phyloP scores from a whole-genome alignment of 2,888 invertebrate genomes.

The Tiphia femorata region DNA sequence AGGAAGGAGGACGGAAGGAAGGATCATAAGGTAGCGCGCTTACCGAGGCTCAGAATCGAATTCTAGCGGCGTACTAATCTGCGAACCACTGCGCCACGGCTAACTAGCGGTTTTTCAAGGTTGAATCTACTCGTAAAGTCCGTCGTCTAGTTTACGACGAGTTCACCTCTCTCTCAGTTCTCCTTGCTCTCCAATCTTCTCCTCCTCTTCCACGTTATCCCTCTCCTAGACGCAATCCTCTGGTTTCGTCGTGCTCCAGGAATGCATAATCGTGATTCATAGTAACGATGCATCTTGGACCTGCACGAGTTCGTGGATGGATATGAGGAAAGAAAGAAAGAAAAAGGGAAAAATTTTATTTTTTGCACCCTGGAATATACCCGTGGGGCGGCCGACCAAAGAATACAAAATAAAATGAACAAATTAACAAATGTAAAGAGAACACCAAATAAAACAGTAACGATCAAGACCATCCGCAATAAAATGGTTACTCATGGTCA shows the following conservation, averaged over 20 bases:
- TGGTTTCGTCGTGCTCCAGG: neutral
- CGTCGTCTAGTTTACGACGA: conserved; percentile 16
- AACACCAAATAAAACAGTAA: no score
- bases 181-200: conserved; percentile 10
- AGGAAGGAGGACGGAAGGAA: no score
- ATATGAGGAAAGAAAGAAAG: neutral
- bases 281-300: no score
- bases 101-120: conserved; percentile 26
- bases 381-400: no score
- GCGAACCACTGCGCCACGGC: conserved; percentile 13
- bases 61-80: conserved; percentile 1
- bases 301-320: neutral
- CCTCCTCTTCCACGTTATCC: neutral
- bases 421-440: no score
- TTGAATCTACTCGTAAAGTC: conserved; percentile 24
- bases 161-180: conserved; percentile 9
- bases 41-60: no score
- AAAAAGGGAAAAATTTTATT: neutral
- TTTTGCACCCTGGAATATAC: no score
- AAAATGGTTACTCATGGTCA: no score
- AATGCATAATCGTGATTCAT: conserved; percentile 25
- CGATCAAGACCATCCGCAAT: no score
- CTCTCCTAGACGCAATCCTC: neutral
- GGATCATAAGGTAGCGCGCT: no score
- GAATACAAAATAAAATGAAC: no score